These are phyloP conservation scores for Sibirionetta formosa DNA, from an alignment of 2,797 vertebrate species.

Conservation along the genomic window DNA sequence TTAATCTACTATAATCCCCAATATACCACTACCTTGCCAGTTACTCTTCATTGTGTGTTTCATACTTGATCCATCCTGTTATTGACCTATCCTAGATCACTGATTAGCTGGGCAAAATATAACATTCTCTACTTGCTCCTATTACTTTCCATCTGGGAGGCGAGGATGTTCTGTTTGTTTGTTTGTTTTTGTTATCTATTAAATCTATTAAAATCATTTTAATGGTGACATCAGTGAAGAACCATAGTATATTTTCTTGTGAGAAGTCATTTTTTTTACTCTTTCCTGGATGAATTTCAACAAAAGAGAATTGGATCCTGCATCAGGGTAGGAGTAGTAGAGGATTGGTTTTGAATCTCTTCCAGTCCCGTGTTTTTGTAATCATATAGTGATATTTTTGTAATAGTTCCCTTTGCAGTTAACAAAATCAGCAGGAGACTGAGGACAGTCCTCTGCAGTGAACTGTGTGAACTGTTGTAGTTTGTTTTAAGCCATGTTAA, in stretches of 20 bases:
- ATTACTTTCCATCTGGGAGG: neutral
- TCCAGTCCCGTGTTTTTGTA: neutral
- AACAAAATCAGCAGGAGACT: neutral
- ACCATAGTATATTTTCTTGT: neutral
- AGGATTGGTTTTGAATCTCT: neutral
- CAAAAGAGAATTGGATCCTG: neutral
- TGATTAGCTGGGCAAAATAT: neutral
- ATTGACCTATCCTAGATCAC: neutral
- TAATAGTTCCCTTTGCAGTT: neutral
- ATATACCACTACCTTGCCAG: neutral
- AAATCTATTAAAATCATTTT: neutral
- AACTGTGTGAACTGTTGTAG: neutral
- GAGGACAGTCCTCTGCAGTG: neutral
- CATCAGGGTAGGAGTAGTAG: neutral
- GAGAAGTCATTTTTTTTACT: neutral
- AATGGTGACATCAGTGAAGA: neutral
- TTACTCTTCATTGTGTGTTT: neutral
- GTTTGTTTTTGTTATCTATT: neutral
- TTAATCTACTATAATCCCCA: conserved; percentile 31
- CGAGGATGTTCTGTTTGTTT: neutral
- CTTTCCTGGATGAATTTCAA: neutral
- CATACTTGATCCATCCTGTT: conserved; percentile 1
- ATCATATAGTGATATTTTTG: neutral
- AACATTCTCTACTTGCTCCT: neutral
- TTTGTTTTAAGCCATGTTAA: neutral